Evolutionary conservation across 2,888 invertebrate species (phyloP).

Genomic region (Noctua pronuba): DNA sequence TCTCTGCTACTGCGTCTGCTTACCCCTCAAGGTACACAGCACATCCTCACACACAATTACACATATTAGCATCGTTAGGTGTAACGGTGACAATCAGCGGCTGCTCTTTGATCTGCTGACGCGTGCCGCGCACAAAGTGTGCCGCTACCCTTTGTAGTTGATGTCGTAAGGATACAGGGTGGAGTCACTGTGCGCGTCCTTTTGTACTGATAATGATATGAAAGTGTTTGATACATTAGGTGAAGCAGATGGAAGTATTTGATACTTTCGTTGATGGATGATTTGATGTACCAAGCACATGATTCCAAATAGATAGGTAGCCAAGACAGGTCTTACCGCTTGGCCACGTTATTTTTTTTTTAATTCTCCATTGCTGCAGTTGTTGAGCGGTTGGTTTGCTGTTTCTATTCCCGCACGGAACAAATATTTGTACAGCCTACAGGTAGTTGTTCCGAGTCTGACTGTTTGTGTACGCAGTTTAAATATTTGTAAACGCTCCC

Average conservation of each 20-base stretch:
- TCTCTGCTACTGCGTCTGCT: not conserved
- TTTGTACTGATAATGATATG: constrained; percentile 43
- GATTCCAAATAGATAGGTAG: not conserved
- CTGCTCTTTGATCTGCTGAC: constrained; percentile 70
- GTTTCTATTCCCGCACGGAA: no score
- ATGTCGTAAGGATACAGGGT: constrained; percentile 46
- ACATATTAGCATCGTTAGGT: constrained; percentile 52
- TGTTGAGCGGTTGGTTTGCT: no score
- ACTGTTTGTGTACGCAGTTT: not conserved
- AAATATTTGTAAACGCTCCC: not conserved
- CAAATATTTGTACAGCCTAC: no score
- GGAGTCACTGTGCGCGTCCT: constrained; percentile 7
- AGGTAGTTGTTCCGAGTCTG: not conserved
- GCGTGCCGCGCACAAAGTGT: constrained; percentile 78
- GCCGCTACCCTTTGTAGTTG: constrained; percentile 54
- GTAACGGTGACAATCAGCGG: constrained; percentile 51
- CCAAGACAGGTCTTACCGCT: no score
- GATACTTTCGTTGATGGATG: not conserved
- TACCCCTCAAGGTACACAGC: constrained; percentile 21
- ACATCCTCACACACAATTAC: constrained; percentile 39
- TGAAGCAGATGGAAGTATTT: not conserved
- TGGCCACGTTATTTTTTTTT: no score
- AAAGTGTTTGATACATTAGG: not conserved
- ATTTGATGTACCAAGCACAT: not conserved
- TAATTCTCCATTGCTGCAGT: no score